A percentile compares a stretch with the other conserved stretches of the same genome.
These are phyloP conservation scores for Drosophila rufa DNA, from an alignment of 1,140 invertebrate species.

Conservation along the genomic window DNA sequence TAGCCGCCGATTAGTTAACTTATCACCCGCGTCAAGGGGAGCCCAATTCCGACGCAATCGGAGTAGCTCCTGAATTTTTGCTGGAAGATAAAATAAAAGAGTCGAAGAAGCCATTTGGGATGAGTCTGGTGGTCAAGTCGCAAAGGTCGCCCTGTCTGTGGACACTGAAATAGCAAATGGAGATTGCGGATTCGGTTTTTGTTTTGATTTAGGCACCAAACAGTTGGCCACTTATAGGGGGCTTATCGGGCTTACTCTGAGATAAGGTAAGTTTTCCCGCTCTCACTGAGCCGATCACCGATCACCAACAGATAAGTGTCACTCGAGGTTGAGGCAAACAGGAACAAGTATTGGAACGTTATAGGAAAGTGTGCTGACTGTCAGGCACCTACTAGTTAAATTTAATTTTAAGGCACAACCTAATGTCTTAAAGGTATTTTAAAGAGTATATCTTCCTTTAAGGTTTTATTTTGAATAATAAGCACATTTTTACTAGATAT, in stretches of 20 bases:
- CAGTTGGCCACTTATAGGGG: constrained; percentile 44
- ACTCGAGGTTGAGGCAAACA: constrained; percentile 36
- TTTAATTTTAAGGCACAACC: too few species aligned
- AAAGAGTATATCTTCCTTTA: too few species aligned
- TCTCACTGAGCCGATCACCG: constrained; percentile 28
- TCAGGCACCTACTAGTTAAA: not conserved
- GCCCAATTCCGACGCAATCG: constrained; percentile 3
- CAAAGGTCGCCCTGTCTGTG: constrained; percentile 8
- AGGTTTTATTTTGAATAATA: too few species aligned
- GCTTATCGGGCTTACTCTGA: constrained; percentile 67
- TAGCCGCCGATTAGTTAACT: constrained; percentile 82
- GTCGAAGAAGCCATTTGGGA: not conserved
- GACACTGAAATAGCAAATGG: constrained; percentile 10
- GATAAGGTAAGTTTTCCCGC: constrained; percentile 67
- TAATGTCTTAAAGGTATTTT: too few species aligned
- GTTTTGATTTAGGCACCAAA: constrained; percentile 48
- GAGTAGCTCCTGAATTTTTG: not conserved
- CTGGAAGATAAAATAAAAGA: constrained; percentile 4
- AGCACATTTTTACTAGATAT: not conserved
- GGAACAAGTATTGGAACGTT: constrained; percentile 20
- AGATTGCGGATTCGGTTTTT: constrained; percentile 35
- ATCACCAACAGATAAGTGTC: constrained; percentile 75
- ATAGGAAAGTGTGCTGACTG: not conserved
- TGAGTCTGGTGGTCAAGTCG: constrained; percentile 21
- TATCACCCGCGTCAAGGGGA: constrained; percentile 51